Evolutionary conservation across 2,888 invertebrate species (phyloP), one percentile per base, ranked within the genome.

Genomic region (Penaeus monodon): DNA sequence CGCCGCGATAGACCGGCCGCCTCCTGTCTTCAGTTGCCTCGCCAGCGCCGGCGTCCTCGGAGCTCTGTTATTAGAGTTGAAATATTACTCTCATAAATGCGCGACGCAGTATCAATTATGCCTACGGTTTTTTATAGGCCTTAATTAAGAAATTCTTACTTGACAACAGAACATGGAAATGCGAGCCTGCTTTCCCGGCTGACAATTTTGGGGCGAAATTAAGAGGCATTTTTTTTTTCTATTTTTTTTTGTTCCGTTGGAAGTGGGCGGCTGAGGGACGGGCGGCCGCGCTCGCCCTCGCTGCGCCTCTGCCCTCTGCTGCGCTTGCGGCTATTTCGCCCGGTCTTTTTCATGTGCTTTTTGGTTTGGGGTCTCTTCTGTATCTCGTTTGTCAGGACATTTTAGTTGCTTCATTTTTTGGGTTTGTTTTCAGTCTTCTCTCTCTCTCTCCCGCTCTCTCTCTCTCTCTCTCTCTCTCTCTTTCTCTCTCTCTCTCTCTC

Each of bases 231-330:
- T 14, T 57, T 57, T 49, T 76, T 76, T 76, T 38, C 38, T 76
- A 38, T 76, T 76, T n/a, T 57, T 76, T 44, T 57, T 76, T 57
- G n/a, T 76, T 27, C 17, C 44, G 44, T 3, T 49, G 57, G 27
- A n/a, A 76, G 27, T 44, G 44, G 49, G 76, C 22, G 76, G 76
- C 44, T 6, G 44, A 76, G 76, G 49, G 24, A 76, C n/a, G 76
- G 76, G n/a, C 49, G 44, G 76, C 17, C 44, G 57, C 10, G n/a
- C 4, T 24, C 49, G 49, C 27, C 44, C 44, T 3, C 44, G 8
- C 44, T 44, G 3, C 6, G 38, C 38, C 38, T 6, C 6, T 10
- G 44, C 44, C 10, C 44, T 44, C 10, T 3, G 44, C 44, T 44
- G 10, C 44, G 44, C 10, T 44, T 44, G 44, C 44, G 44, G 44